Conservation (phyloP, 2,888 invertebrate species). For the Volucella zonaria region DNA sequence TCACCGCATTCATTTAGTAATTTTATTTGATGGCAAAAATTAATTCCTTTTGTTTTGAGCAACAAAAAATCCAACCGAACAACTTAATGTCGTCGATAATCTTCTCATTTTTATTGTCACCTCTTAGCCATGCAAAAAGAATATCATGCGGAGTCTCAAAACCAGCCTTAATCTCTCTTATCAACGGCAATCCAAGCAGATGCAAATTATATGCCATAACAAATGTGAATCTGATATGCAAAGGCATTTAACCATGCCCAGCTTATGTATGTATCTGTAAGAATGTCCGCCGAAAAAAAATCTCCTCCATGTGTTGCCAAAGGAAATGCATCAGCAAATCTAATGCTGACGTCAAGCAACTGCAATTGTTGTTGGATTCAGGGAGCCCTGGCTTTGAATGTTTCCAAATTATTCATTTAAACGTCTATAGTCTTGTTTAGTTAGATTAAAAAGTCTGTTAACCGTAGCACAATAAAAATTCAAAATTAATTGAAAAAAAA, state of each 20-base stretch:
- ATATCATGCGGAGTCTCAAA: slow-evolving; percentile 25
- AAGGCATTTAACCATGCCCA: slow-evolving; percentile 9
- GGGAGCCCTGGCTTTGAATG: neutral
- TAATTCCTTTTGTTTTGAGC: slow-evolving; percentile 53
- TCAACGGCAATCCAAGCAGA: slow-evolving; percentile 42
- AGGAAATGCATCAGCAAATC: slow-evolving; percentile 35
- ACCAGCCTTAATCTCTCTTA: slow-evolving; percentile 35
- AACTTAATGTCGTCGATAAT: slow-evolving; percentile 44
- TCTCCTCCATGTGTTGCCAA: slow-evolving; percentile 6
- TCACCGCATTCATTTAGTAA: slow-evolving; percentile 9
- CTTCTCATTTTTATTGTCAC: slow-evolving; percentile 48
- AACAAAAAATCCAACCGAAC: neutral
- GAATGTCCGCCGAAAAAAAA: neutral
- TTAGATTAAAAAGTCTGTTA: slow-evolving; percentile 26
- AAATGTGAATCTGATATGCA: slow-evolving; percentile 61
- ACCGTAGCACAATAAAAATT: neutral
- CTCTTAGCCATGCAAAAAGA: slow-evolving; percentile 32
- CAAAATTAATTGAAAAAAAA: neutral
- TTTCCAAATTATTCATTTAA: neutral
- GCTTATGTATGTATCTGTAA: neutral
- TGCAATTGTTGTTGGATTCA: neutral
- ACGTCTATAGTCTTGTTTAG: neutral
- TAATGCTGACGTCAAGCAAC: neutral
- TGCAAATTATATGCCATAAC: slow-evolving; percentile 63
- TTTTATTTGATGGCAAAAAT: slow-evolving; percentile 35